A percentile compares a stretch with the other conserved stretches of the same genome.
These are phyloP conservation scores for Carposina sasakii DNA, from an alignment of 1,140 invertebrate genomes.

Conservation along the genomic window DNA sequence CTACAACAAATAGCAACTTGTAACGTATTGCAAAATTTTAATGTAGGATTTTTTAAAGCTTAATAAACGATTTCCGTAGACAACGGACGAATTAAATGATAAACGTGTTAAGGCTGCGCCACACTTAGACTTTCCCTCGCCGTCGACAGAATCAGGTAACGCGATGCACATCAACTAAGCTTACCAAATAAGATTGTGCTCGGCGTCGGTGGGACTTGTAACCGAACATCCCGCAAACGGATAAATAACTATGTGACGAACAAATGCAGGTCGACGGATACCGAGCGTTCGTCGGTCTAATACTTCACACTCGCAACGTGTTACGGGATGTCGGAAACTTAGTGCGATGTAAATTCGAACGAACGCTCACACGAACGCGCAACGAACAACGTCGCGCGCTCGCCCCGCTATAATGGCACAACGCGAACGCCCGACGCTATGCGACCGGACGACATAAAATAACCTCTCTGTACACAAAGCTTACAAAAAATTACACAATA, in stretches of 20 bases:
- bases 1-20: neutral
- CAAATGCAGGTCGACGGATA: conserved; percentile 42
- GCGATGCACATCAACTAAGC: conserved; percentile 57
- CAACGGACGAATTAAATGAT: too few species aligned
- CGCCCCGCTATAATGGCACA: conserved; percentile 47
- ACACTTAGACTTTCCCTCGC: too few species aligned
- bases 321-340: too few species aligned
- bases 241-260: conserved; percentile 61
- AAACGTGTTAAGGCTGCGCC: too few species aligned
- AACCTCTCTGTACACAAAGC: conserved; percentile 48
- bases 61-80: too few species aligned
- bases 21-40: neutral
- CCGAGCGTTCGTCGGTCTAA: conserved; percentile 21
- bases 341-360: neutral
- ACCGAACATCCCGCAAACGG: conserved; percentile 48
- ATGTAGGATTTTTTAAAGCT: too few species aligned
- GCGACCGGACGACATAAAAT: conserved; percentile 46
- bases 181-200: conserved; percentile 51
- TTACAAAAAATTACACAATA: conserved; percentile 55
- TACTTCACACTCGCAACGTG: too few species aligned
- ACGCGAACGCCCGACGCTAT: conserved; percentile 38
- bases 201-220: conserved; percentile 58
- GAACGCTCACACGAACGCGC: neutral
- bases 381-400: conserved; percentile 13
- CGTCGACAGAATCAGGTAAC: conserved; percentile 69